A percentile compares a stretch with the other conserved stretches of the same genome.
Evolutionary conservation across 1,140 invertebrate genomes (phyloP).

Genomic region (Babylonia areolata): DNA sequence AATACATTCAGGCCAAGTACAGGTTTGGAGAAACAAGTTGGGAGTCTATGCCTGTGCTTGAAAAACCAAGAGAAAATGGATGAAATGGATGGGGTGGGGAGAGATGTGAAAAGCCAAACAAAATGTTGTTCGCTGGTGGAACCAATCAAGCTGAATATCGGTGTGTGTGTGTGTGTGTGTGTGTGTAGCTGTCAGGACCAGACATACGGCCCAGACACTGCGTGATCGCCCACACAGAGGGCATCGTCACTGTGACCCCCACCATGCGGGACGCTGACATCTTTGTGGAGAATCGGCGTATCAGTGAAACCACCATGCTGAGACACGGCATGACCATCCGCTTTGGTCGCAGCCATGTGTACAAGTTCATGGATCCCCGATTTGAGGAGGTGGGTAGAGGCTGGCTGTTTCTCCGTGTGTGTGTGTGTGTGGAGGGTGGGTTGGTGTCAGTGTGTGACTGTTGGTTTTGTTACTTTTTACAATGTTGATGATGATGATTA

Average conservation of each 20-base stretch:
- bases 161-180: not conserved
- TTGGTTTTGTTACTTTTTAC: too few species aligned
- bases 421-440: too few species aligned
- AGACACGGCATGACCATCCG: constrained; percentile 79
- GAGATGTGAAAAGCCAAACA: too few species aligned
- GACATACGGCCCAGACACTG: constrained; percentile 92
- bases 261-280: constrained; percentile 91
- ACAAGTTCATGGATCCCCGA: constrained; percentile 93
- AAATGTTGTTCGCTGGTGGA: too few species aligned
- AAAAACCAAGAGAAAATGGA: too few species aligned
- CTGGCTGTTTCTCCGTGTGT: not conserved
- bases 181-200: constrained; percentile 65
- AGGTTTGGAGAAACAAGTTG: too few species aligned
- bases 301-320: constrained; percentile 93
- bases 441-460: not conserved
- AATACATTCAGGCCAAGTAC: too few species aligned
- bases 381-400: constrained; percentile 85
- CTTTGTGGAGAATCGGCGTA: constrained; percentile 93
- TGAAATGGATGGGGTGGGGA: too few species aligned
- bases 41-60: too few species aligned
- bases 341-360: constrained; percentile 89
- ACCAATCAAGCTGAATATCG: too few species aligned
- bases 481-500: too few species aligned
- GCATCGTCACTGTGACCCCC: constrained; percentile 95
- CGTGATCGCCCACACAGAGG: constrained; percentile 92